Percentiles rank a stretch among this genome's conserved stretches.
These are phyloP conservation scores for Ophion slaviceki DNA, from an alignment of 2,888 invertebrate species.

Conservation along the genomic window DNA sequence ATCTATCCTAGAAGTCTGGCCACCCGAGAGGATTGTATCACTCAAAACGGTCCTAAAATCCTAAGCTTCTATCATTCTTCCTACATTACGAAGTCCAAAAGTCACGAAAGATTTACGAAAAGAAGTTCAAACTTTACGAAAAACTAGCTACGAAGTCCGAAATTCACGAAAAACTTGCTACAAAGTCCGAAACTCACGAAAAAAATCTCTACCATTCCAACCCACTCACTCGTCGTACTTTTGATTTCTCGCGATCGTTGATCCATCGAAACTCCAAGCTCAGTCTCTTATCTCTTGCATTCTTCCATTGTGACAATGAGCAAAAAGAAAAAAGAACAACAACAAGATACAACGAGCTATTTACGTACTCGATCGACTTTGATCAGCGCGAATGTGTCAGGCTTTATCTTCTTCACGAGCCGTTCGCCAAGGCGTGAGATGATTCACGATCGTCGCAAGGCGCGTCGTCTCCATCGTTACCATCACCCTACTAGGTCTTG, in stretches of 20 bases:
- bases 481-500: conserved; percentile 56
- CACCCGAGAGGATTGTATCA: no score
- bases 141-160: neutral
- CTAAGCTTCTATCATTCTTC: no score
- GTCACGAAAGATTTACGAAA: neutral
- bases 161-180: neutral
- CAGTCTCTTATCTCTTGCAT: neutral
- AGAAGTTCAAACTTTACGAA: neutral
- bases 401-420: conserved; percentile 30
- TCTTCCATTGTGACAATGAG: neutral
- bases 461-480: conserved; percentile 23
- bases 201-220: neutral
- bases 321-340: neutral
- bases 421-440: conserved; percentile 32
- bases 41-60: neutral
- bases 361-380: conserved; percentile 7
- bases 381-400: neutral
- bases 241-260: neutral
- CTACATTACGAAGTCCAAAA: no score
- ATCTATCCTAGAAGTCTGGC: no score
- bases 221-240: neutral
- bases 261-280: conserved; percentile 2
- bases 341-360: neutral
- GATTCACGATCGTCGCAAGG: conserved; percentile 56
- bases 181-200: neutral